phyloP scores from a whole-genome alignment of 2,797 vertebrate genomes.

The Gallinago nigripennis region DNA sequence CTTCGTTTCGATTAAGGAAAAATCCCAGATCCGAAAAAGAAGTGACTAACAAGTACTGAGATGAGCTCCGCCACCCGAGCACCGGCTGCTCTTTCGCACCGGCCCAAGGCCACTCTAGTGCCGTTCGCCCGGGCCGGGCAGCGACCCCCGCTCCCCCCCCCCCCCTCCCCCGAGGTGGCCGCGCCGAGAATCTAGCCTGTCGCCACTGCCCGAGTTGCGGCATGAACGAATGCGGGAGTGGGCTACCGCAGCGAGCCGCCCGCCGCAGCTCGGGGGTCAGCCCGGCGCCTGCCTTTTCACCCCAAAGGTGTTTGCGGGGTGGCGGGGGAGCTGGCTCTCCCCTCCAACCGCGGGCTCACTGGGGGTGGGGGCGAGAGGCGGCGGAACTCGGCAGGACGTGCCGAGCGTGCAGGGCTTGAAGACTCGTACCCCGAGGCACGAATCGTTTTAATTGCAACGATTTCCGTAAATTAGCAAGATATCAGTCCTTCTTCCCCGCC shows the following conservation, averaged over 20 bases:
- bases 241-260: background rate
- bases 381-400: background rate
- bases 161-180: background rate
- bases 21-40: background rate
- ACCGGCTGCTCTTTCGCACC: background rate
- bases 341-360: background rate
- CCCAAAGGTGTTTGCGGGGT: background rate
- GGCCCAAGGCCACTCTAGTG: background rate
- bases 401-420: background rate
- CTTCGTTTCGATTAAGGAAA: background rate
- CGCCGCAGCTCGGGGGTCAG: background rate
- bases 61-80: background rate
- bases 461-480: background rate
- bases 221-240: background rate
- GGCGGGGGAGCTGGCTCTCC: background rate
- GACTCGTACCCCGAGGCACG: background rate
- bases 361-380: background rate
- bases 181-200: background rate
- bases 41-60: background rate
- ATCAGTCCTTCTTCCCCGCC: background rate
- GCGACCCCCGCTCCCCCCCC: background rate
- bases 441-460: constrained; percentile 15
- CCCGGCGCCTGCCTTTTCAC: background rate
- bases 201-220: background rate
- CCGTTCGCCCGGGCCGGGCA: background rate